A percentile compares a stretch with the other conserved stretches of the same genome.
Conservation (phyloP, 1,140 invertebrate species). For the Drosophila leontia region DNA sequence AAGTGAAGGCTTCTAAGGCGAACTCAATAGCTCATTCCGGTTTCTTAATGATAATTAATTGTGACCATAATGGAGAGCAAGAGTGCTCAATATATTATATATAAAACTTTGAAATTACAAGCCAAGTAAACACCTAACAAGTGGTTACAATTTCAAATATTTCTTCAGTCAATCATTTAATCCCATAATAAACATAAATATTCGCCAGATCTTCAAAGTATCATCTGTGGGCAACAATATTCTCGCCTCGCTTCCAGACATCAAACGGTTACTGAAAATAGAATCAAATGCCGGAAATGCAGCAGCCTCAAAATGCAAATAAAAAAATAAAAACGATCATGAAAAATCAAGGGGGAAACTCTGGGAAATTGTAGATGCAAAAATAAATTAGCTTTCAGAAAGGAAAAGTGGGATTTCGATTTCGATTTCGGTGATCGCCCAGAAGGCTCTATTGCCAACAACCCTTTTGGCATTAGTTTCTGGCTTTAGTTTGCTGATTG, state of each 20-base stretch:
- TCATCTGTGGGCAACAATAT: slow-evolving; percentile 32
- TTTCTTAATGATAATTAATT: not conserved
- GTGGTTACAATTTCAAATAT: not conserved
- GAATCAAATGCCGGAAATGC: slow-evolving; percentile 46
- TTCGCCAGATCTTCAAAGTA: slow-evolving; percentile 30
- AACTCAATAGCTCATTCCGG: not conserved
- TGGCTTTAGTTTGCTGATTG: slow-evolving; percentile 23
- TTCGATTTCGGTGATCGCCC: slow-evolving; percentile 10
- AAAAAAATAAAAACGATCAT: not conserved
- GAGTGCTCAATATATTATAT: not conserved
- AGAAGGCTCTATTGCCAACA: not conserved
- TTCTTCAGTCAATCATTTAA: not conserved
- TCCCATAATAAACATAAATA: not conserved
- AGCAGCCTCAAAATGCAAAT: slow-evolving; percentile 24
- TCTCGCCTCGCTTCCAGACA: slow-evolving; percentile 26
- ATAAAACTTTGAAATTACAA: not conserved
- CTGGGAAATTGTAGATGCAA: not conserved
- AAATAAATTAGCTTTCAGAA: not conserved
- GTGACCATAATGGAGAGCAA: too few species aligned
- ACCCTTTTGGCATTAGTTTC: slow-evolving; percentile 6
- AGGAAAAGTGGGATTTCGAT: slow-evolving; percentile 3
- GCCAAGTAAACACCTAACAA: not conserved
- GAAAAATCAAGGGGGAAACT: slow-evolving; percentile 3
- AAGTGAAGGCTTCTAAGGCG: slow-evolving; percentile 15
- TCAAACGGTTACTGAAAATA: slow-evolving; percentile 43